Base-by-base conservation (phyloP, 2,888 invertebrate species). In the Microctonus hyperodae region DNA sequence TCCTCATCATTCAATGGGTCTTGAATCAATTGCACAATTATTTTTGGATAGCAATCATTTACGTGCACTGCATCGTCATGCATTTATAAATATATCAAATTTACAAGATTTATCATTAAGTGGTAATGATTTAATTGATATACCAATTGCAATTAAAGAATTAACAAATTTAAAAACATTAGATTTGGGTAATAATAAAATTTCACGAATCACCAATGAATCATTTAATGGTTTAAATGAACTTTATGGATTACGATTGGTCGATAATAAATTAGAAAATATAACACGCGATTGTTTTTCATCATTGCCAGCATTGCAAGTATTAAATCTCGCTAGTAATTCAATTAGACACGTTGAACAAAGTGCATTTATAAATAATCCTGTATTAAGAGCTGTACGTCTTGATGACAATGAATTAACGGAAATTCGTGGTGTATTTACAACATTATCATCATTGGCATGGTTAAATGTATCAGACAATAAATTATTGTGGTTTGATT, bases 381-480 rank as follows among this genome's bases (percentile, higher is more conserved):
- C 89, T 71, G 90, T 91, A 76, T 85, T 94, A 72, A 90, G 90
- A 81, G 92, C 91, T 58, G 89, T 94, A 73, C 88, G 92, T 71
- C 86, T 94, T 75, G 93, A 94, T 83, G 90, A 91, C 65, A 94
- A 94, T 84, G 88, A 90, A 83, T 86, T 94, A 74, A 89, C 90
- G 65, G 92, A 92, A 81, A 90, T 93, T 79, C 91, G 91, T 83
- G 91, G 91, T 64, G 90, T 92, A 80, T 92, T 93, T 85, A 90
- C 90, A 71, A 90, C 89, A 76, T 87, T 91, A 69, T 89, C 90
- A 75, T 90, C 89, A 72, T 88, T 94, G 68, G 89, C 91, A 74
- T 92, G 92, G 92, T 85, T 94, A 74, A 94, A 94, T 84, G 91
- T 93, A 67, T 92, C 92, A 59, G 90, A 91, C 83, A 94, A 94